Evolutionary conservation across 2,888 invertebrate genomes (phyloP).

Genomic region (Epinotia ramella): DNA sequence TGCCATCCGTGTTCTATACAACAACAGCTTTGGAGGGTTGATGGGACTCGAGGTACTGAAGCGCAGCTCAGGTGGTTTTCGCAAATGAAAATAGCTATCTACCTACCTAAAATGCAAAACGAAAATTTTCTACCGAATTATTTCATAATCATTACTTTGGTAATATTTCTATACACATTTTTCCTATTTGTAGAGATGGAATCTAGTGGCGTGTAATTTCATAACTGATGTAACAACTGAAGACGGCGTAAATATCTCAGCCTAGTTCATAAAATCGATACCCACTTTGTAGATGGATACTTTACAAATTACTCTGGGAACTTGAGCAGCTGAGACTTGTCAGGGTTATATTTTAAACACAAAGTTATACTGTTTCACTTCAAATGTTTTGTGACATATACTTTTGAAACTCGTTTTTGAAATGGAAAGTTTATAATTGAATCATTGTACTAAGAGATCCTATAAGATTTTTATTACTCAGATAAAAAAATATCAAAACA

Average conservation of each 20-base stretch:
- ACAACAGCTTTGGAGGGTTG: too few species aligned
- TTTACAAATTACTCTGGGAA: constrained; percentile 44
- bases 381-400: constrained; percentile 21
- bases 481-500: background rate
- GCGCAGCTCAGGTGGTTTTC: too few species aligned
- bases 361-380: constrained; percentile 32
- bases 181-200: background rate
- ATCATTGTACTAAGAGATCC: background rate
- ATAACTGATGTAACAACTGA: constrained; percentile 44
- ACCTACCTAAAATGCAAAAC: too few species aligned
- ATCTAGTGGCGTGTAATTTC: background rate
- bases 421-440: constrained; percentile 5
- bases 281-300: constrained; percentile 34
- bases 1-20: too few species aligned
- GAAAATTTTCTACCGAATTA: too few species aligned
- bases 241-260: constrained; percentile 41
- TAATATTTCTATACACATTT: background rate
- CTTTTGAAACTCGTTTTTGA: constrained; percentile 9
- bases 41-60: too few species aligned
- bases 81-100: too few species aligned
- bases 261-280: constrained; percentile 45
- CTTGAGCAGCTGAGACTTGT: constrained; percentile 40
- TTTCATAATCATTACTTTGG: too few species aligned
- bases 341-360: constrained; percentile 30
- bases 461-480: background rate